These are phyloP conservation scores for Eulemur mongoz DNA, from an alignment of 2,797 vertebrate species.

Conservation along the genomic window DNA sequence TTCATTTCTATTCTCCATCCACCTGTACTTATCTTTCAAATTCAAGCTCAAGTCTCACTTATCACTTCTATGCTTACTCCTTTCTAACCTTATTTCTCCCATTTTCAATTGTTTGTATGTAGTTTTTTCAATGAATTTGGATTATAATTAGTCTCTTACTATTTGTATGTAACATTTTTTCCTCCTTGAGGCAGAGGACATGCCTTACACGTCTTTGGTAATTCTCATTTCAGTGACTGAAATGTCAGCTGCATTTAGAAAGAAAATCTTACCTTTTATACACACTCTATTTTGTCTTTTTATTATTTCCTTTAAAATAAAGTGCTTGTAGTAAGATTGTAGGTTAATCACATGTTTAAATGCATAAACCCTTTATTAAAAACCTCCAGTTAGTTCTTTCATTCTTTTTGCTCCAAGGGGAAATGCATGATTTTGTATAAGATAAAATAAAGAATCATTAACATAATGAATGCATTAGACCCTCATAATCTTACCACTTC, in stretches of 20 bases:
- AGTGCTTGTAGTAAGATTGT: neutral
- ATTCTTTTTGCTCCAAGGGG: constrained; percentile 48
- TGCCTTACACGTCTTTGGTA: neutral
- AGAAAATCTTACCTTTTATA: neutral
- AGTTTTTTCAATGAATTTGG: constrained; percentile 10
- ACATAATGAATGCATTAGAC: constrained; percentile 58
- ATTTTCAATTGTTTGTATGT: neutral
- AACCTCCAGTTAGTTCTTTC: neutral
- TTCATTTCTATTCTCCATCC: neutral
- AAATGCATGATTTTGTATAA: constrained; percentile 50
- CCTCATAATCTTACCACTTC: constrained; percentile 60
- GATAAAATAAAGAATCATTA: constrained; percentile 68
- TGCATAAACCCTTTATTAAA: constrained; percentile 57
- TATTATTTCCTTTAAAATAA: constrained; percentile 54
- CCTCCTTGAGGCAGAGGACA: neutral
- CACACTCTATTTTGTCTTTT: neutral
- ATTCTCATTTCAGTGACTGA: neutral
- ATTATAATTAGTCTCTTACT: neutral
- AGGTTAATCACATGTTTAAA: constrained; percentile 54
- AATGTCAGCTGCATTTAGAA: constrained; percentile 10
- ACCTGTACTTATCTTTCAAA: neutral
- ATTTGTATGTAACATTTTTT: neutral
- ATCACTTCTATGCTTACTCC: neutral
- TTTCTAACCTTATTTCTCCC: neutral
- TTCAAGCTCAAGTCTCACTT: neutral